Evolutionary conservation across 2,797 vertebrate species (phyloP).

Genomic region (Acomys russatus): DNA sequence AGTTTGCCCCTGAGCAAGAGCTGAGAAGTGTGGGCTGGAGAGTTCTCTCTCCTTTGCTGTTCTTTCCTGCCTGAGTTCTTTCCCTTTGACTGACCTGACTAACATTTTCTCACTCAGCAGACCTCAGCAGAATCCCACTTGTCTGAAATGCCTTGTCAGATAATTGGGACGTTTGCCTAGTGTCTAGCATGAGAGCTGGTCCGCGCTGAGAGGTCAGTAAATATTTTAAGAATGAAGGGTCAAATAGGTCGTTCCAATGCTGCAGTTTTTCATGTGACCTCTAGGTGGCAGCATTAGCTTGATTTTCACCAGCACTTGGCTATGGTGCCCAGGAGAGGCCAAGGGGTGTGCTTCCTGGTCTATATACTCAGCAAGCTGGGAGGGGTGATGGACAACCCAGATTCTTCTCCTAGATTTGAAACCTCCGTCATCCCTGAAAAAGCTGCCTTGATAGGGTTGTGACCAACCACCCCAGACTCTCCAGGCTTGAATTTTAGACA

Average conservation of each 20-base stretch:
- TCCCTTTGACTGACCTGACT: background rate
- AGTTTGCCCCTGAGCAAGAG: conserved; percentile 3
- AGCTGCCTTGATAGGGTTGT: background rate
- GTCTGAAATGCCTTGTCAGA: conserved; percentile 14
- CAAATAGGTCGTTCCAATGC: background rate
- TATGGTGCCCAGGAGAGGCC: background rate
- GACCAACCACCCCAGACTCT: conserved; percentile 30
- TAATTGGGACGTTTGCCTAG: background rate
- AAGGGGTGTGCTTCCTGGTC: background rate
- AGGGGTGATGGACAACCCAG: background rate
- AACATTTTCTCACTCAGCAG: conserved; percentile 22
- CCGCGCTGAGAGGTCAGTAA: background rate
- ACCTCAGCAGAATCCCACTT: conserved; percentile 12
- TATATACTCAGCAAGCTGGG: background rate
- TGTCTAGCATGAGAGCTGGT: background rate
- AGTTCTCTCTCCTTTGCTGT: conserved; percentile 39
- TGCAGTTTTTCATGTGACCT: conserved; percentile 51
- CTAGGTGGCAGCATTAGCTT: conserved; percentile 69
- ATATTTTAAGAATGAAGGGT: conserved; percentile 8
- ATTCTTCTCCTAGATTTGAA: background rate
- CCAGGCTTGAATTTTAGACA: background rate
- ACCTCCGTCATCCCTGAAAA: background rate
- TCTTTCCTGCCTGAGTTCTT: background rate
- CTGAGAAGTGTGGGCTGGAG: conserved; percentile 44
- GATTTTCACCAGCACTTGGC: conserved; percentile 22